Base-by-base conservation (phyloP, 2,888 invertebrate species). In the Eugnorisma glareosa region DNA sequence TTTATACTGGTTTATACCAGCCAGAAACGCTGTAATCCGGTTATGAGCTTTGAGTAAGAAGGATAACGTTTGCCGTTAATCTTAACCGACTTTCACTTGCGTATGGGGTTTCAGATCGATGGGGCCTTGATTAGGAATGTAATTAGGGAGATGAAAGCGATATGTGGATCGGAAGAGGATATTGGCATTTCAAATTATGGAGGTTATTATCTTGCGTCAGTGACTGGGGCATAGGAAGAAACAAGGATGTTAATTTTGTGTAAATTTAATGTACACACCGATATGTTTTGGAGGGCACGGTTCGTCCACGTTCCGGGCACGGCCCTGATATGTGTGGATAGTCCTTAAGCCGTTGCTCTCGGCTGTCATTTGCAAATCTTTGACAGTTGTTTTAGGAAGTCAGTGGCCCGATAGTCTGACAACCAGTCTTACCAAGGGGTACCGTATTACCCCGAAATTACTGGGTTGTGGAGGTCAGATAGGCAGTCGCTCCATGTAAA, bases 1-100 rank as follows among this genome's bases (percentile, higher is more conserved):
- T 83, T 75, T 79, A 79, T 64, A 67, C 86, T 66, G 69, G 77
- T 81, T 75, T 76, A 81, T 76, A 82, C 74, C 82, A 79, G 79
- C 83, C 72, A 73, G 67, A 80, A 78, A 69, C 71, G 71, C 21
- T 67, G 78, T 86, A 86, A 87, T 89, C 88, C 81, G 73, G 83
- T 81, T 71, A 86, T 85, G 86, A 83, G 76, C 85, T 73, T 74
- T 67, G 67, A 79, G 63, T 77, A 78, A 83, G 83, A 77, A 80
- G 85, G 82, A 85, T 82, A 80, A 79, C 77, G 77, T 80, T 73
- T 74, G 37, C 70, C 64, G 67, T 73, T 84, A 83, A 86, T 87
- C 79, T 81, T 73, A 67, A 59, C 76, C 51, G 63, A 67, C 48
- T 83, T 63, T 43, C 31, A 31, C 31, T 45, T 35, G 24, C 66